Conservation (phyloP, 2,888 invertebrate genomes). For the Hedychridium roseum region DNA sequence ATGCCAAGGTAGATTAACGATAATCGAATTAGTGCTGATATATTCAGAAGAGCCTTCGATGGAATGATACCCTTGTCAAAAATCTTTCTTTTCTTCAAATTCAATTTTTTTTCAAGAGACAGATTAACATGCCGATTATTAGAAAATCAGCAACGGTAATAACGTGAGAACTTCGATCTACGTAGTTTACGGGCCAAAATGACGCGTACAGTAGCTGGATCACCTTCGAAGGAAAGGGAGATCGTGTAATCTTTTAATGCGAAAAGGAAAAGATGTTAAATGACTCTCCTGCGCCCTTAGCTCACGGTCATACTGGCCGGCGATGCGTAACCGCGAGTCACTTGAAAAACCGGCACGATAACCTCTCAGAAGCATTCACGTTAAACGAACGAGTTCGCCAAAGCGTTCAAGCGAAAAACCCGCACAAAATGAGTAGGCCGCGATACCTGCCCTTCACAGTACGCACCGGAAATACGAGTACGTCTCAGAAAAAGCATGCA, state of each 20-base stretch:
- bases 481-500: too few relatives aligned
- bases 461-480: too few relatives aligned
- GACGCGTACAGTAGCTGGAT: too few relatives aligned
- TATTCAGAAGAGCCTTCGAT: not conserved
- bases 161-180: too few relatives aligned
- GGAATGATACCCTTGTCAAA: not conserved
- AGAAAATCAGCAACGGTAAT: too few relatives aligned
- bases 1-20: slow-evolving; percentile 5
- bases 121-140: too few relatives aligned
- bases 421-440: too few relatives aligned
- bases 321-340: too few relatives aligned
- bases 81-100: not conserved
- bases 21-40: slow-evolving; percentile 7
- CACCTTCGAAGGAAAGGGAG: too few relatives aligned
- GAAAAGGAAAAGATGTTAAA: slow-evolving; percentile 22
- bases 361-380: not conserved
- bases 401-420: not conserved
- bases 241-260: too few relatives aligned
- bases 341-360: slow-evolving; percentile 20
- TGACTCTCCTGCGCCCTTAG: slow-evolving; percentile 9
- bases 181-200: too few relatives aligned
- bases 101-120: not conserved
- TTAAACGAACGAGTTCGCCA: not conserved
- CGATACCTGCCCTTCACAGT: too few relatives aligned
- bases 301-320: not conserved